phyloP scores from a whole-genome alignment of 2,113 vertebrate genomes.

The Thinocorus orbignyianus region DNA sequence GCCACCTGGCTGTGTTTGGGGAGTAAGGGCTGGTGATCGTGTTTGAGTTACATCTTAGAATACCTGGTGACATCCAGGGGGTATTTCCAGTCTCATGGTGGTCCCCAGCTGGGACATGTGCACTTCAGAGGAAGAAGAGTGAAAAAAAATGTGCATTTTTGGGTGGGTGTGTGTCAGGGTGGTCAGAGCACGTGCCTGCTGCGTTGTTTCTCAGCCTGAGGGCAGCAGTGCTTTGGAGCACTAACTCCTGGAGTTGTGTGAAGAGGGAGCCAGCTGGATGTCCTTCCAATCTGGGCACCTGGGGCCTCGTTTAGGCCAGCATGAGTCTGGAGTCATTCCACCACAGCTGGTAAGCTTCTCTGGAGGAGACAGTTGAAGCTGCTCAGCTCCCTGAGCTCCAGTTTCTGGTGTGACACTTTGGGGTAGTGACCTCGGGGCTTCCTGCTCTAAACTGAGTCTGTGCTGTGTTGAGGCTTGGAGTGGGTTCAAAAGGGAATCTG shows the following conservation, averaged over 20 bases:
- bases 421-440: not conserved
- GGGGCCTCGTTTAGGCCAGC: not conserved
- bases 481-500: not conserved
- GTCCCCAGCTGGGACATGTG: not conserved
- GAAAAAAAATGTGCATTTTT: not conserved
- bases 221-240: not conserved
- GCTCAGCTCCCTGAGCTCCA: fast-evolving
- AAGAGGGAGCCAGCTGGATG: not conserved
- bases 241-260: not conserved
- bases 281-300: not conserved
- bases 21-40: not conserved
- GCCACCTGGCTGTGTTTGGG: fast-evolving
- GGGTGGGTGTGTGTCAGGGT: not conserved
- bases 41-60: not conserved
- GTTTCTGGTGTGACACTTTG: not conserved
- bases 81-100: not conserved
- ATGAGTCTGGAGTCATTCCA: fast-evolving
- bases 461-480: not conserved
- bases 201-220: not conserved
- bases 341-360: not conserved
- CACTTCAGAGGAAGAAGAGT: not conserved
- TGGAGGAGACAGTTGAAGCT: not conserved
- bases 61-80: not conserved
- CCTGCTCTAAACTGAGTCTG: not conserved
- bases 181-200: not conserved